These are phyloP conservation scores for Calliphora vicina DNA, from an alignment of 1,140 invertebrate species.

Conservation along the genomic window DNA sequence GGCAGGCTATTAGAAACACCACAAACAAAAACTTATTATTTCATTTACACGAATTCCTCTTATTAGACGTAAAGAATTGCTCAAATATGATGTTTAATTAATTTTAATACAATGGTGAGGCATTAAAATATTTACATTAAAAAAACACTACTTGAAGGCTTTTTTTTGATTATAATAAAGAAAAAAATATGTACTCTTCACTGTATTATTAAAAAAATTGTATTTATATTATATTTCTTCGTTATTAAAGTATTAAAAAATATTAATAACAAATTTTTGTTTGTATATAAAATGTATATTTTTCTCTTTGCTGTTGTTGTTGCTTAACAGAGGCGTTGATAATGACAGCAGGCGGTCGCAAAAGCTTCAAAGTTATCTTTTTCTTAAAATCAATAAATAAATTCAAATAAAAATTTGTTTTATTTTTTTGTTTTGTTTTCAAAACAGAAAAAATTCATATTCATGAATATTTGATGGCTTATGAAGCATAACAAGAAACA, in stretches of 20 bases:
- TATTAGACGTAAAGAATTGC: background rate
- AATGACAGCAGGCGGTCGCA: conserved; percentile 33
- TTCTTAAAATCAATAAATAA: conserved; percentile 31
- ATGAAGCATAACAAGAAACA: background rate
- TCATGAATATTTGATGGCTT: background rate
- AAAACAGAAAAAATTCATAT: background rate
- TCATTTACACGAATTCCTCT: too few relatives aligned
- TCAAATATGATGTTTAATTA: background rate
- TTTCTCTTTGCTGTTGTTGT: background rate
- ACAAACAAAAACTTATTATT: too few relatives aligned
- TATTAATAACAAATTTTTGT: background rate
- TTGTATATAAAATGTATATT: background rate
- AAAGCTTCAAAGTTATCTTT: conserved; percentile 29
- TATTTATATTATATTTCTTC: background rate
- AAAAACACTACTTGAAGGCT: background rate
- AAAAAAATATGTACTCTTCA: background rate
- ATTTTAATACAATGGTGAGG: background rate
- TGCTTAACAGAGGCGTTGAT: conserved; percentile 26
- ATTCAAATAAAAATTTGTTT: conserved; percentile 18
- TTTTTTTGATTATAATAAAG: background rate
- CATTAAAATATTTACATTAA: background rate
- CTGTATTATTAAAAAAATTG: background rate
- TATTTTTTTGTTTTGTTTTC: background rate
- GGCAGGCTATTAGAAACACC: too few relatives aligned
- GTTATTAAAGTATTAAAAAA: background rate